Conservation (phyloP, 2,113 vertebrate species). For the Girardinichthys multiradiatus region DNA sequence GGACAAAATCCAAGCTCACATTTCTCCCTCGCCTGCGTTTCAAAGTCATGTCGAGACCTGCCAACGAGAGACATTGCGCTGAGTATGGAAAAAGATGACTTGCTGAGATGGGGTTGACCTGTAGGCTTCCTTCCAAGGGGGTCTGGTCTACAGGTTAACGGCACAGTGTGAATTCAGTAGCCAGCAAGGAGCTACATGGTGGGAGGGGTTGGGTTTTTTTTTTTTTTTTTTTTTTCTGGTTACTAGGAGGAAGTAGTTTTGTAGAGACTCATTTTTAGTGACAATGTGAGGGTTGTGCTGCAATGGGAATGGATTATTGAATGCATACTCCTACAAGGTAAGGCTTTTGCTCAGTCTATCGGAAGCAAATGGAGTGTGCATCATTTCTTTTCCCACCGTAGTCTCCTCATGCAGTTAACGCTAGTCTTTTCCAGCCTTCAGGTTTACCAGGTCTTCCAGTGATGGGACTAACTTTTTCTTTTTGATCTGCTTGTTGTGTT, state of each 20-base stretch:
- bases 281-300: slow-evolving; percentile 87
- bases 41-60: slow-evolving; percentile 99
- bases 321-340: slow-evolving; percentile 88
- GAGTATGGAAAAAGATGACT: slow-evolving; percentile 92
- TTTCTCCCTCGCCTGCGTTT: slow-evolving; percentile 98
- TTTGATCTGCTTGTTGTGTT: slow-evolving; percentile 98
- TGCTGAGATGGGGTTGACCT: slow-evolving; percentile 85
- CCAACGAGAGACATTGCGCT: slow-evolving; percentile 96
- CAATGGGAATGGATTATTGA: slow-evolving; percentile 90
- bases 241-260: neutral
- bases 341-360: slow-evolving; percentile 75
- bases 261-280: slow-evolving; percentile 54
- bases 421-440: slow-evolving; percentile 84
- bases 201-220: too few relatives aligned
- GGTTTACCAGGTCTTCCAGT: slow-evolving; percentile 59
- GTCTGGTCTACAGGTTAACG: slow-evolving; percentile 85
- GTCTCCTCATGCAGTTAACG: slow-evolving; percentile 83
- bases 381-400: slow-evolving; percentile 83
- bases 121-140: slow-evolving; percentile 65
- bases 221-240: neutral
- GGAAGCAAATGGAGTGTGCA: slow-evolving; percentile 82
- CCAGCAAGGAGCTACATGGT: slow-evolving; percentile 63
- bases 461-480: slow-evolving; percentile 86
- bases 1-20: slow-evolving; percentile 81
- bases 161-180: slow-evolving; percentile 90